Evolutionary conservation across 2,888 invertebrate species (phyloP), one percentile per base, ranked within the genome.

Genomic region (Leptothorax acervorum): DNA sequence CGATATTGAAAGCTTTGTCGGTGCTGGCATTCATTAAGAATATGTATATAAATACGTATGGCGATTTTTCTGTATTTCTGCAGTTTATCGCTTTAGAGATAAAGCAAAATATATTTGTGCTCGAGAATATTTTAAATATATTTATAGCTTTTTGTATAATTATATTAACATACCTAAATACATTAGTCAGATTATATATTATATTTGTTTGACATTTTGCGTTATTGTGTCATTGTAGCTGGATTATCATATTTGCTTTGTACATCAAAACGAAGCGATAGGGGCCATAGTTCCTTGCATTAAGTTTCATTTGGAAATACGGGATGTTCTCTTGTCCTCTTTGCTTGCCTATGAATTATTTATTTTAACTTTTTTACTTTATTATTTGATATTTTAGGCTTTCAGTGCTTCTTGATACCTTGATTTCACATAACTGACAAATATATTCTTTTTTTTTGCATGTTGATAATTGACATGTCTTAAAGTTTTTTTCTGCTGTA

Each of bases 41-140:
- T 42, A 63, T 88, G 86, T 89, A 90, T 88, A 89, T 88, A 85
- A n/a, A n/a, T n/a, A n/a, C 48, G 51, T 88, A 82, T 51, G 60
- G 57, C 57, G 57, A 68, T 86, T 62, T 82, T 70, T 57, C 81
- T 57, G 31, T 78, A 82, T 51, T 71, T 78, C 48, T 51, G 23
- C 39, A 51, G 28, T 73, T 3, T 78, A 12, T 79, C 35, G 73
- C 79, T 35, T 60, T 73, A 48, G 39, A 51, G 3, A 48, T 55
- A 62, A 79, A 48, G 35, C 48, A 39, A 81, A 23, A 62, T 55
- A 60, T 73, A 73, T 15, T 55, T 78, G 45, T n/a, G 45, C 48
- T 51, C 48, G 48, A 73, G 18, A 71, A 73, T 81, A 81, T 73
- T 81, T 81, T 60, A n/a, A 73, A 45, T 81, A 81, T 60, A 39